A percentile compares a stretch with the other conserved stretches of the same genome.
These are phyloP conservation scores for Oscheius sp. DNA, from an alignment of 1,140 invertebrate genomes.

Conservation along the genomic window DNA sequence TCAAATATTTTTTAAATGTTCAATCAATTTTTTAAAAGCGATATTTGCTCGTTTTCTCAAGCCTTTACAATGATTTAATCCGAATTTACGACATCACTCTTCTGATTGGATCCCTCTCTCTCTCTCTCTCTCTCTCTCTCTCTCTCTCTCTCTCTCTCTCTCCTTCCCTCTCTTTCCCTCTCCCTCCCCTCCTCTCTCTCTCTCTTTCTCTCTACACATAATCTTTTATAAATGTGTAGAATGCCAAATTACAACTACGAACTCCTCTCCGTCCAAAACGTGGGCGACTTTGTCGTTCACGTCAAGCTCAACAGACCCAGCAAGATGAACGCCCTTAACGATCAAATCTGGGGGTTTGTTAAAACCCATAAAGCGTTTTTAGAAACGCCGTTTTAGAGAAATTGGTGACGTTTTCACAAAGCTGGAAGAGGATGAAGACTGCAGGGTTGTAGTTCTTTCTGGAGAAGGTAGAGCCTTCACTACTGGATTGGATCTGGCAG, in stretches of 20 bases:
- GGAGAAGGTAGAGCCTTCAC: constrained; percentile 28
- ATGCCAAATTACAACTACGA: neutral
- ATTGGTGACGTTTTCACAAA: constrained; percentile 19
- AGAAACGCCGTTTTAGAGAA: constrained; percentile 16
- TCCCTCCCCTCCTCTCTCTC: neutral
- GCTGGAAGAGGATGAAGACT: constrained; percentile 30
- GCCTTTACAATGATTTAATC: too few relatives aligned
- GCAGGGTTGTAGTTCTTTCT: constrained; percentile 25
- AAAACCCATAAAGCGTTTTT: too few relatives aligned
- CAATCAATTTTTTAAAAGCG: too few relatives aligned
- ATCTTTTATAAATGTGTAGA: too few relatives aligned
- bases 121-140: neutral
- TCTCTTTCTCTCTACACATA: neutral
- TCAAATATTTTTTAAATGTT: too few relatives aligned
- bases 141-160: neutral
- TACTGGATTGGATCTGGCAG: constrained; percentile 17
- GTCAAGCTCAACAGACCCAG: constrained; percentile 23
- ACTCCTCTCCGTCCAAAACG: neutral
- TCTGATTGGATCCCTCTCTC: too few relatives aligned
- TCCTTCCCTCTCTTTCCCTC: neutral
- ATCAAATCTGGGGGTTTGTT: constrained; percentile 29
- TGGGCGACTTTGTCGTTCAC: constrained; percentile 21
- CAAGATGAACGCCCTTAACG: constrained; percentile 25
- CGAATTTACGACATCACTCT: too few relatives aligned
- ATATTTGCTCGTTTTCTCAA: too few relatives aligned